phyloP scores from a whole-genome alignment of 2,113 vertebrate species.

The Peucedramus taeniatus region DNA sequence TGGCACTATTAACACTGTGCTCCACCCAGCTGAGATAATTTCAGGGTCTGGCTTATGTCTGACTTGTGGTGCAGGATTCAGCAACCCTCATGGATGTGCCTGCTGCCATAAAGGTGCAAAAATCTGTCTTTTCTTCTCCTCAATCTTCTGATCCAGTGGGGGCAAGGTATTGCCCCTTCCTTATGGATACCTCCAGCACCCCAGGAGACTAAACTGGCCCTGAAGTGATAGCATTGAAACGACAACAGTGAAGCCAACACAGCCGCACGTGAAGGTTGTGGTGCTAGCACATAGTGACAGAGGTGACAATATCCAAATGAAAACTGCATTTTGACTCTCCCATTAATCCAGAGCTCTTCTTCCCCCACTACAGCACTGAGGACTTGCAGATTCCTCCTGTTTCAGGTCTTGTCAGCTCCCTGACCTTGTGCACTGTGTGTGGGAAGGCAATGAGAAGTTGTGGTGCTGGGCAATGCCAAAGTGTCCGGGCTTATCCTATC shows the following conservation, averaged over 20 bases:
- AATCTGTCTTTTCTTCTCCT: background rate
- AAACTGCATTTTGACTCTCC: background rate
- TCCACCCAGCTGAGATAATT: background rate
- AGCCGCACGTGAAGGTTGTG: fast-evolving
- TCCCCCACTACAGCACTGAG: background rate
- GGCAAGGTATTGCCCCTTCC: background rate
- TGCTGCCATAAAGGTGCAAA: background rate
- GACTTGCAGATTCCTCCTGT: background rate
- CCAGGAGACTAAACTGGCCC: background rate
- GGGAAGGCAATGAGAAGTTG: background rate
- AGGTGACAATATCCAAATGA: background rate
- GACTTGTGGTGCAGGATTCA: background rate
- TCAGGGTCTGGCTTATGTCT: background rate
- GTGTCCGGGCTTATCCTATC: background rate
- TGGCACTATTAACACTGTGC: too few species aligned
- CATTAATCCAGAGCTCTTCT: background rate
- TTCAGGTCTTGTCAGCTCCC: background rate
- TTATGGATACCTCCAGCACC: fast-evolving
- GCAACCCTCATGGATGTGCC: background rate
- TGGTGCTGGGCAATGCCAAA: background rate
- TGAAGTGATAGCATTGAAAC: fast-evolving
- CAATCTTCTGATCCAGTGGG: background rate
- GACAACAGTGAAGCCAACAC: background rate
- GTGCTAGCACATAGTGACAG: background rate
- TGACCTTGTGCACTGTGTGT: background rate